These are phyloP conservation scores for Dipodomys merriami DNA, from an alignment of 2,113 vertebrate genomes.

Conservation along the genomic window DNA sequence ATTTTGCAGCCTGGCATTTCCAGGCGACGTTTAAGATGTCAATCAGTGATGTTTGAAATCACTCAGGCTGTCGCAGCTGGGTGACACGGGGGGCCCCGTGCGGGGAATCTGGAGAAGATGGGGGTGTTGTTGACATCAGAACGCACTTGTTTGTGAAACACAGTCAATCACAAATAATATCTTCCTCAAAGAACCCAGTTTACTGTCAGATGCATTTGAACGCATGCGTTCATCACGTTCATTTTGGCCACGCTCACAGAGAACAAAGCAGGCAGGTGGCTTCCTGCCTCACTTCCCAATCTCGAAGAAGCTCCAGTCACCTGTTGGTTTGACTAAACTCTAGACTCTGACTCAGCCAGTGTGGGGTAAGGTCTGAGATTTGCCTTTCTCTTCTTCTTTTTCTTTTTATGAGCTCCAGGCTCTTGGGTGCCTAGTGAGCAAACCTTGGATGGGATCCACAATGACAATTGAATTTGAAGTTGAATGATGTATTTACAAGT, in stretches of 20 bases:
- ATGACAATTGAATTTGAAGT: background rate
- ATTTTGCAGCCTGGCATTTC: conserved; percentile 74
- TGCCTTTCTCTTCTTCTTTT: too few species aligned
- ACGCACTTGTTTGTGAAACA: conserved; percentile 70
- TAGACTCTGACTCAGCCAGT: background rate
- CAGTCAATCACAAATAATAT: conserved; percentile 66
- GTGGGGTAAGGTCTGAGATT: background rate
- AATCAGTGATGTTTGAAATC: conserved; percentile 78
- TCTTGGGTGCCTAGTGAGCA: background rate
- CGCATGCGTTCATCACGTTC: background rate
- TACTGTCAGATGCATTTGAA: conserved; percentile 34
- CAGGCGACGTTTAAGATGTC: conserved; percentile 74
- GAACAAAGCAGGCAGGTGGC: conserved; percentile 50
- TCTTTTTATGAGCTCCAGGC: too few species aligned
- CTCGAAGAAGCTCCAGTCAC: background rate
- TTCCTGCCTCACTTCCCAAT: background rate
- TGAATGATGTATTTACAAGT: background rate
- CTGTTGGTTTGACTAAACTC: conserved; percentile 49
- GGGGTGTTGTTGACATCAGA: conserved; percentile 61
- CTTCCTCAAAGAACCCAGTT: conserved; percentile 44
- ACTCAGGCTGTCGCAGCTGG: conserved; percentile 78
- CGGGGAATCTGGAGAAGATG: conserved; percentile 65
- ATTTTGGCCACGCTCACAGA: background rate
- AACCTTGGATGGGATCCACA: background rate
- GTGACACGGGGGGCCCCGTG: conserved; percentile 21